Evolutionary conservation across 2,888 invertebrate species (phyloP).

Genomic region (Cactoblastis cactorum): DNA sequence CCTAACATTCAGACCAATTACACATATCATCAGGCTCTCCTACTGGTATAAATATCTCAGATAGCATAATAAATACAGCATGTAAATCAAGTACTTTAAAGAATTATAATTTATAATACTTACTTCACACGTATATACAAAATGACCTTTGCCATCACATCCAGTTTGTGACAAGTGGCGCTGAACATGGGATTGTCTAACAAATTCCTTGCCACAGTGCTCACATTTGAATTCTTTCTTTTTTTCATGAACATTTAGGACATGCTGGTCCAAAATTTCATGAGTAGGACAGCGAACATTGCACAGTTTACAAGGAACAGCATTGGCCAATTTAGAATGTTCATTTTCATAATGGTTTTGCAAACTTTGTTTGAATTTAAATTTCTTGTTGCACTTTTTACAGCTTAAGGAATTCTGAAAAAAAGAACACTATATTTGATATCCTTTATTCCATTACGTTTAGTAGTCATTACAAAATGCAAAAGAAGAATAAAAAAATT

Average conservation of each 20-base stretch:
- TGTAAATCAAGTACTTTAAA: too few species aligned
- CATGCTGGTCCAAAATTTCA: slow-evolving; percentile 82
- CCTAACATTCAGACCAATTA: too few species aligned
- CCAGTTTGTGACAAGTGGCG: slow-evolving; percentile 84
- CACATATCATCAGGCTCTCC: too few species aligned
- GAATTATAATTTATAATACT: too few species aligned
- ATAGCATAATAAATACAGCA: too few species aligned
- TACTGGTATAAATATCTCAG: too few species aligned
- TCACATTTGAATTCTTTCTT: slow-evolving; percentile 78
- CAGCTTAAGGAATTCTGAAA: slow-evolving; percentile 50
- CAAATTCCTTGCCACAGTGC: slow-evolving; percentile 85
- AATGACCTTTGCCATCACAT: slow-evolving; percentile 77
- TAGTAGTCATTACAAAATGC: too few species aligned
- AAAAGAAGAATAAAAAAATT: too few species aligned
- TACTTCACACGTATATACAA: slow-evolving; percentile 56
- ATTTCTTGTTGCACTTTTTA: slow-evolving; percentile 84
- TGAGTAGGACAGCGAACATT: slow-evolving; percentile 82
- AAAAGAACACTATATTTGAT: slow-evolving; percentile 10
- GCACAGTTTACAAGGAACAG: slow-evolving; percentile 83
- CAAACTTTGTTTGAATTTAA: slow-evolving; percentile 83
- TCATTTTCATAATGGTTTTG: slow-evolving; percentile 83
- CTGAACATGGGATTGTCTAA: slow-evolving; percentile 86
- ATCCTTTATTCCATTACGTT: too few species aligned
- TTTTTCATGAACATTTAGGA: slow-evolving; percentile 81
- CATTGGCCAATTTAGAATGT: slow-evolving; percentile 81